phyloP scores from a whole-genome alignment of 2,888 invertebrate species.

The Nudaria mundana region DNA sequence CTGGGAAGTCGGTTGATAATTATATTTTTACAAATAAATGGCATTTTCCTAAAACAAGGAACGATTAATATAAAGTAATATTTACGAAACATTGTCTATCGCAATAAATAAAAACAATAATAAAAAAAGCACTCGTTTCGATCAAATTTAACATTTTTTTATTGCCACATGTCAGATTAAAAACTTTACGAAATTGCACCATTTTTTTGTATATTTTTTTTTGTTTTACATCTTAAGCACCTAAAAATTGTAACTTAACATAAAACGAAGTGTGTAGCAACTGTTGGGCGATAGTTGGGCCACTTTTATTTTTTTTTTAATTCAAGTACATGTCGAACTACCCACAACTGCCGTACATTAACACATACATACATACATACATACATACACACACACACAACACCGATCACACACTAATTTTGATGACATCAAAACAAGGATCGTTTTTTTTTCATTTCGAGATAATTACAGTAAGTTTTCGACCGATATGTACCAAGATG shows the following conservation, averaged over 20 bases:
- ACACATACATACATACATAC: slow-evolving; percentile 3
- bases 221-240: slow-evolving; percentile 15
- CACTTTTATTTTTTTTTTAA: background rate
- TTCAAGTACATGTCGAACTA: background rate
- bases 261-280: slow-evolving; percentile 11
- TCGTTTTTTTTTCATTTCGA: slow-evolving; percentile 22
- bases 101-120: slow-evolving; percentile 16
- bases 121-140: slow-evolving; percentile 25
- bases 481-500: too few species aligned
- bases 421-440: slow-evolving; percentile 31
- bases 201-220: slow-evolving; percentile 29
- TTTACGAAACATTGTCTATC: slow-evolving; percentile 21
- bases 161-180: slow-evolving; percentile 21
- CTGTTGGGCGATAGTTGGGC: slow-evolving; percentile 1
- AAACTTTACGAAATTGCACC: slow-evolving; percentile 32
- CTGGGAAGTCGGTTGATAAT: too few species aligned
- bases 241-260: slow-evolving; percentile 20
- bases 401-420: slow-evolving; percentile 31
- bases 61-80: slow-evolving; percentile 4
- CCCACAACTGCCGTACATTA: slow-evolving; percentile 8
- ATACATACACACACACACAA: slow-evolving; percentile 13
- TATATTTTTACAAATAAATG: background rate
- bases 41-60: too few species aligned
- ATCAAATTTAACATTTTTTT: slow-evolving; percentile 27
- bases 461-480: too few species aligned